Conservation (phyloP, 2,113 vertebrate genomes). For the Hydrochoerus hydrochaeris region DNA sequence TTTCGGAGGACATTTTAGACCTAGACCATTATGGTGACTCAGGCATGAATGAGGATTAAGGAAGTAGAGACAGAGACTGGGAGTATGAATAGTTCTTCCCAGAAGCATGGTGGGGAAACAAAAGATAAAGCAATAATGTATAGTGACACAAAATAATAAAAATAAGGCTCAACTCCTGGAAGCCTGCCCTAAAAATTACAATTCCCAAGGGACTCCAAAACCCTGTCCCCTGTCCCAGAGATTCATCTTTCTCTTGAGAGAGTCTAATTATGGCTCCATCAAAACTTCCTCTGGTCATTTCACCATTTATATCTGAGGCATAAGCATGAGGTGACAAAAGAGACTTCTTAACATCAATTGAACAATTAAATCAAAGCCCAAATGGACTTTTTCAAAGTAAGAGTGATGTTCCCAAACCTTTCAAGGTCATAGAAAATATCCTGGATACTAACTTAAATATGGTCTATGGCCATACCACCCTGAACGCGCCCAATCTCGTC, state of each 20-base stretch:
- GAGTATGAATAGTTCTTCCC: not conserved
- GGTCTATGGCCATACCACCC: no score
- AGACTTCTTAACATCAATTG: not conserved
- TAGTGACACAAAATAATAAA: not conserved
- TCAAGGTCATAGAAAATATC: not conserved
- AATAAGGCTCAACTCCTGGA: not conserved
- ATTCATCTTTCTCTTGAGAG: not conserved
- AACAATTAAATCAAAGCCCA: not conserved
- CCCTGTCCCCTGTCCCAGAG: not conserved
- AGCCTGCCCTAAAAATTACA: not conserved
- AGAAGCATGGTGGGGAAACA: not conserved
- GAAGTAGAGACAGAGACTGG: not conserved
- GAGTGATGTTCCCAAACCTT: not conserved
- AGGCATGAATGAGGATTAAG: not conserved
- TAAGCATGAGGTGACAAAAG: not conserved
- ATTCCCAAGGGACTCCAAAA: not conserved
- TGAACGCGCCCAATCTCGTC: no score
- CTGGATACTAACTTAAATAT: conserved; percentile 1
- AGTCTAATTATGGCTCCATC: not conserved
- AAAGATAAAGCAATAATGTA: not conserved
- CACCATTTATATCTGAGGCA: not conserved
- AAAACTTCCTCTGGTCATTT: not conserved
- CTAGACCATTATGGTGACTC: not conserved
- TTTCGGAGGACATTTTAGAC: not conserved
- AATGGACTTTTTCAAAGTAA: not conserved